These are phyloP conservation scores for Carettochelys insculpta DNA, from an alignment of 2,113 vertebrate genomes.

Conservation along the genomic window DNA sequence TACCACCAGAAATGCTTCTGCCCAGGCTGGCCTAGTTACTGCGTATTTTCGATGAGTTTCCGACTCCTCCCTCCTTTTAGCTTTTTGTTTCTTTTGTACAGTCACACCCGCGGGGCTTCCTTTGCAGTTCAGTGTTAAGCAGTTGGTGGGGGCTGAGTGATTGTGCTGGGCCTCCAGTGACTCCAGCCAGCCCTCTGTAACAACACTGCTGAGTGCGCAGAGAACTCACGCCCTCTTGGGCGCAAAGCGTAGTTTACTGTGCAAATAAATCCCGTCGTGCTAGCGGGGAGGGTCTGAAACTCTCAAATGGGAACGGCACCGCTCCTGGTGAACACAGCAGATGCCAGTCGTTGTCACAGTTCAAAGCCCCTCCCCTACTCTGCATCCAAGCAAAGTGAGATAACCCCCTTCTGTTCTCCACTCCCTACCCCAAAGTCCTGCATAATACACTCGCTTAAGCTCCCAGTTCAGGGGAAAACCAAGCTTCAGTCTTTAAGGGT, in stretches of 20 bases:
- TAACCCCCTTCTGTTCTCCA: neutral
- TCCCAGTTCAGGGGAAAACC: neutral
- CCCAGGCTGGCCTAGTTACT: fast-evolving
- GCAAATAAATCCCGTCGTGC: neutral
- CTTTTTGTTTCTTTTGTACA: neutral
- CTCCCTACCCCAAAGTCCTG: neutral
- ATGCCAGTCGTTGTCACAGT: neutral
- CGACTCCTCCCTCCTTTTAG: neutral
- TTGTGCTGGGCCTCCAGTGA: neutral
- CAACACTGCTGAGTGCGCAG: neutral
- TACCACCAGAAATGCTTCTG: fast-evolving
- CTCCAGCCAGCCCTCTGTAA: neutral
- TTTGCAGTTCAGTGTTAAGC: neutral
- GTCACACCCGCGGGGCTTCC: neutral
- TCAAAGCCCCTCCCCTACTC: neutral
- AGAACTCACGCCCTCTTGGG: neutral
- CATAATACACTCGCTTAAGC: neutral
- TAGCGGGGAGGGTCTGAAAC: neutral
- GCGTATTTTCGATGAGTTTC: fast-evolving
- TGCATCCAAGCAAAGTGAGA: no score
- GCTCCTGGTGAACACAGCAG: neutral
- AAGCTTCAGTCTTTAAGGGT: neutral
- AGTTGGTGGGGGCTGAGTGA: neutral
- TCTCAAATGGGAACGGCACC: neutral
- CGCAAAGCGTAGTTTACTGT: neutral